A percentile compares a stretch with the other conserved stretches of the same genome.
Conservation (phyloP, 2,113 vertebrate species). For the Colinus virginianus region DNA sequence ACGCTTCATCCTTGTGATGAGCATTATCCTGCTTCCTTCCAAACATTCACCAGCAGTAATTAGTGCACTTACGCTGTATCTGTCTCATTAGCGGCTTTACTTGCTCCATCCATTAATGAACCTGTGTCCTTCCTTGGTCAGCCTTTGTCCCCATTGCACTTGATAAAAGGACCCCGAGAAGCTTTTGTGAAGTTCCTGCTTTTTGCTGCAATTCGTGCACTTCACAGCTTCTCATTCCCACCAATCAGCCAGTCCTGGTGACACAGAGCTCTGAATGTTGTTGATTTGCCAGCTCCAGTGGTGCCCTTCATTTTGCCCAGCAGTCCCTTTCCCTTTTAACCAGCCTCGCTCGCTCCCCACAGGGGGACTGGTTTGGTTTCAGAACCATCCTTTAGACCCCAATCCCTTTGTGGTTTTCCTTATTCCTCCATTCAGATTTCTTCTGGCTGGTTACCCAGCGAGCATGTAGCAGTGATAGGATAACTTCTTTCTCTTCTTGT, state of each 20-base stretch:
- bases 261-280: neutral
- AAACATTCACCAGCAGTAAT: neutral
- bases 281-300: neutral
- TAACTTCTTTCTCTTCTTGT: neutral
- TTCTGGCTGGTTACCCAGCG: neutral
- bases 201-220: neutral
- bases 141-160: neutral
- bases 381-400: neutral
- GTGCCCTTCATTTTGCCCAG: neutral
- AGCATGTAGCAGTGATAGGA: neutral
- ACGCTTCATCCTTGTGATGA: neutral
- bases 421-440: neutral
- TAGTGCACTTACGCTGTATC: neutral
- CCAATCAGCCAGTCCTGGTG: neutral
- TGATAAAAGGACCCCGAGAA: neutral
- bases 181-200: neutral
- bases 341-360: fast-evolving
- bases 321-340: neutral
- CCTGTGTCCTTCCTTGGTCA: neutral
- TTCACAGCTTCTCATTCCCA: neutral
- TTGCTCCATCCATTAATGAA: neutral
- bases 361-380: neutral
- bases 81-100: neutral
- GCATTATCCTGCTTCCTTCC: conserved; percentile 15
- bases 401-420: neutral